phyloP scores from a whole-genome alignment of 2,797 vertebrate species.

The Pantherophis alleghaniensis region DNA sequence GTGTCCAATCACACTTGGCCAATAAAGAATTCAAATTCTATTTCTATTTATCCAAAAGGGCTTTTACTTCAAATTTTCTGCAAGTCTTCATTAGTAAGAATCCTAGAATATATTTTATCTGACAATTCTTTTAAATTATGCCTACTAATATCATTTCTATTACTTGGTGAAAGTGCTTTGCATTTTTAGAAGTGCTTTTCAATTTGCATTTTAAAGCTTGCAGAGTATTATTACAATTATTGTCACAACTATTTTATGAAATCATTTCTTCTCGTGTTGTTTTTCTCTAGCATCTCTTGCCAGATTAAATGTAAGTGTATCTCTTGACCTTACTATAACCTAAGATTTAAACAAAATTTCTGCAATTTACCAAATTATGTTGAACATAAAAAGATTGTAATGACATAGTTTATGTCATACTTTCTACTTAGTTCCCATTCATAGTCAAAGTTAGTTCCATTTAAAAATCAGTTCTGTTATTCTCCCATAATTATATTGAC shows the following conservation, averaged over 20 bases:
- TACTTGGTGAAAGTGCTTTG: slow-evolving; percentile 46
- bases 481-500: neutral
- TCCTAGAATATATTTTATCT: slow-evolving; percentile 53
- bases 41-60: slow-evolving; percentile 48
- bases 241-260: slow-evolving; percentile 43
- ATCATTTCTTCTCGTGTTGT: slow-evolving; percentile 20
- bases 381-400: neutral
- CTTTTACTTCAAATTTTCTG: slow-evolving; percentile 56
- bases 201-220: slow-evolving; percentile 17
- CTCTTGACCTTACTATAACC: neutral
- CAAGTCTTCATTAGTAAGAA: slow-evolving; percentile 53
- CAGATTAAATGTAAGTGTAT: neutral
- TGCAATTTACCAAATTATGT: neutral
- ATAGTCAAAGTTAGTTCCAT: neutral
- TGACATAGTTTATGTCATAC: slow-evolving; percentile 1
- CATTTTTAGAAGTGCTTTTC: slow-evolving; percentile 43
- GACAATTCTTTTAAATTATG: slow-evolving; percentile 43
- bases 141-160: slow-evolving; percentile 42
- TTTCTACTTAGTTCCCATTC: slow-evolving; percentile 8
- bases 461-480: slow-evolving; percentile 16
- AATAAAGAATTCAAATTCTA: neutral
- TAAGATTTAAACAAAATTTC: neutral
- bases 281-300: slow-evolving; percentile 11
- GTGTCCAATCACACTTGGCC: neutral
- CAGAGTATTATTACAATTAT: neutral